phyloP scores from a whole-genome alignment of 2,888 invertebrate species.

The Griposia aprilina region DNA sequence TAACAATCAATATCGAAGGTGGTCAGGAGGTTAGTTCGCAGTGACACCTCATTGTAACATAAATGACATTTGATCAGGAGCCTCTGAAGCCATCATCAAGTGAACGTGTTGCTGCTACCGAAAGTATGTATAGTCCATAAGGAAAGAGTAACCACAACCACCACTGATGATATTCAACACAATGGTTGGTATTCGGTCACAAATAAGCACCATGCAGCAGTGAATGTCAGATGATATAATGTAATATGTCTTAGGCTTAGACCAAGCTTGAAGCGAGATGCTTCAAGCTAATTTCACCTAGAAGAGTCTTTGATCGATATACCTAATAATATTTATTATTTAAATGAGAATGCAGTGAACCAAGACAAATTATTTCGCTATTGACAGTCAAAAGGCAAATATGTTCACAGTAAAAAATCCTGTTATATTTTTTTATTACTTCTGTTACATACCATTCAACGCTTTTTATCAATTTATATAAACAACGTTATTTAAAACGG shows the following conservation, averaged over 20 bases:
- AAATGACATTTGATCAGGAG: background rate
- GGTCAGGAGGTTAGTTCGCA: conserved; percentile 32
- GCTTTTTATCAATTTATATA: background rate
- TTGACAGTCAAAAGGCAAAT: background rate
- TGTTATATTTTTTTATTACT: background rate
- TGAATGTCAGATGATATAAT: background rate
- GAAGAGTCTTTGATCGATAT: background rate
- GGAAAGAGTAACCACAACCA: background rate
- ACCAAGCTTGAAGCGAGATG: no score
- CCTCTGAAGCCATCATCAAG: background rate
- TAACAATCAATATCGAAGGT: background rate
- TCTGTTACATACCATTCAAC: background rate
- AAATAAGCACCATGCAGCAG: background rate
- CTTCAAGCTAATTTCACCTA: background rate
- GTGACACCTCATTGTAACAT: background rate
- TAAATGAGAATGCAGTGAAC: background rate
- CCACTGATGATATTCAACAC: background rate
- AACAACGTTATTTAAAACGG: background rate
- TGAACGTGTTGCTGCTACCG: background rate
- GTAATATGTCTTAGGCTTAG: background rate
- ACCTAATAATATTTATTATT: background rate
- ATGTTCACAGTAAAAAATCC: no score
- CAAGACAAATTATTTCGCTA: background rate
- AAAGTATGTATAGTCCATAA: background rate
- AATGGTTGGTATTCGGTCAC: background rate